Evolutionary conservation across 1,140 invertebrate species (phyloP).

Genomic region (Drosophila guanche): DNA sequence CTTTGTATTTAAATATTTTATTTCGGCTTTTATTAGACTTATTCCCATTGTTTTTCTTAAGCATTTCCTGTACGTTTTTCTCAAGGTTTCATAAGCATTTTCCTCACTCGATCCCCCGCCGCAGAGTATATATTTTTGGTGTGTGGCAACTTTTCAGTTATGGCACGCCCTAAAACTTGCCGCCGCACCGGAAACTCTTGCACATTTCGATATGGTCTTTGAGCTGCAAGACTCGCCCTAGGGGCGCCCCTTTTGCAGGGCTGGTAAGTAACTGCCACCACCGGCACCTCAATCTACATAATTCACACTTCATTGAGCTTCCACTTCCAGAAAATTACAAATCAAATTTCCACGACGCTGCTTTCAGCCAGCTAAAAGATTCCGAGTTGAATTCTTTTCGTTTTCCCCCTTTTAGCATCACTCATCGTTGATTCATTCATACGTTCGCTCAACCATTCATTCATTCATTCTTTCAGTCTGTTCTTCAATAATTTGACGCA

Average conservation of each 20-base stretch:
- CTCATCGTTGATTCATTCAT: constrained; percentile 30
- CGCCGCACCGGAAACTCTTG: constrained; percentile 53
- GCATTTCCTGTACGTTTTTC: constrained; percentile 33
- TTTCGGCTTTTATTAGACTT: neutral
- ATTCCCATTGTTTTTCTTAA: constrained; percentile 33
- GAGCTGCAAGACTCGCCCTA: constrained; percentile 25
- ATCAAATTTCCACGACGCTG: constrained; percentile 22
- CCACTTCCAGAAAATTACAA: constrained; percentile 18
- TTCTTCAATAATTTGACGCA: constrained; percentile 53
- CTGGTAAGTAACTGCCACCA: constrained; percentile 7
- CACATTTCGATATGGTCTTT: constrained; percentile 37
- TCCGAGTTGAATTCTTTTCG: constrained; percentile 9
- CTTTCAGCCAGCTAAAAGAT: no score
- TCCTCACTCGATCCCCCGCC: no score
- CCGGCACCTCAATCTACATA: constrained; percentile 51
- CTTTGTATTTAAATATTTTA: constrained; percentile 15
- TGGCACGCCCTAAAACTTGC: constrained; percentile 55
- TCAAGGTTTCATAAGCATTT: constrained; percentile 9
- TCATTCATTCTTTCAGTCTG: constrained; percentile 34
- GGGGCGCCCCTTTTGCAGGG: constrained; percentile 16
- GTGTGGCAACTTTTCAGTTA: constrained; percentile 31
- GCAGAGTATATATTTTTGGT: neutral
- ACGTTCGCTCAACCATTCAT: constrained; percentile 19
- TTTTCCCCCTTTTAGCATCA: constrained; percentile 14
- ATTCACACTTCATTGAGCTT: constrained; percentile 67